Conservation (phyloP, 2,797 vertebrate species). For the Sarcophilus harrisii region DNA sequence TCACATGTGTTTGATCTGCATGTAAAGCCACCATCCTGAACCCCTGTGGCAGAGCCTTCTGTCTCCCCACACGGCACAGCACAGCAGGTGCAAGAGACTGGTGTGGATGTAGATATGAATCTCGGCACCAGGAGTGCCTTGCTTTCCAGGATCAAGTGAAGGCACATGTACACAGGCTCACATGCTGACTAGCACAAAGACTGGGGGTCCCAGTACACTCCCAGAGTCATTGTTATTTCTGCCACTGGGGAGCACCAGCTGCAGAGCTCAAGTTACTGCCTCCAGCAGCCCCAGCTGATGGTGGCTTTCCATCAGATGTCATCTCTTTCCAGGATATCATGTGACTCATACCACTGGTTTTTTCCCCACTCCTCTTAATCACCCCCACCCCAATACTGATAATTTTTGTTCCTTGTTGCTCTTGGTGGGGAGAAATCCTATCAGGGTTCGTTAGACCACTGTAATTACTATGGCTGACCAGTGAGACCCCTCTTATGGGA, state of each 20-base stretch:
- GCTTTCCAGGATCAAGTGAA: constrained; percentile 2
- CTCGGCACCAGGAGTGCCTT: not conserved
- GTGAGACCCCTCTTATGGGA: not conserved
- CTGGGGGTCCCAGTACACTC: not conserved
- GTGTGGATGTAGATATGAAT: not conserved
- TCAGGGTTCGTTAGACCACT: not conserved
- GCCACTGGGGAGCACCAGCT: not conserved
- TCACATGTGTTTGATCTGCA: not conserved
- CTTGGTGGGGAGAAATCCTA: not conserved
- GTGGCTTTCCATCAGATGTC: not conserved
- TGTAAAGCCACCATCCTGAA: not conserved
- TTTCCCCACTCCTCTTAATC: not conserved
- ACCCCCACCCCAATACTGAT: not conserved
- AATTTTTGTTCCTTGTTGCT: not conserved
- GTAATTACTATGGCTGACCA: not conserved
- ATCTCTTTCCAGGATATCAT: not conserved
- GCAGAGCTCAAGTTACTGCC: constrained; percentile 15
- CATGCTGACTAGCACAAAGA: not conserved
- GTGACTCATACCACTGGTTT: not conserved
- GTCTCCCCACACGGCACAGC: not conserved
- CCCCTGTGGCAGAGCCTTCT: not conserved
- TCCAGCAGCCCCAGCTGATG: not conserved
- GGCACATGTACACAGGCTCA: rapidly evolving
- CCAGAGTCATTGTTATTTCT: not conserved
- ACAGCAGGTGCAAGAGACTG: not conserved